These are phyloP conservation scores for Cremastobaeus sp. DNA, from an alignment of 2,888 invertebrate genomes.

Conservation along the genomic window DNA sequence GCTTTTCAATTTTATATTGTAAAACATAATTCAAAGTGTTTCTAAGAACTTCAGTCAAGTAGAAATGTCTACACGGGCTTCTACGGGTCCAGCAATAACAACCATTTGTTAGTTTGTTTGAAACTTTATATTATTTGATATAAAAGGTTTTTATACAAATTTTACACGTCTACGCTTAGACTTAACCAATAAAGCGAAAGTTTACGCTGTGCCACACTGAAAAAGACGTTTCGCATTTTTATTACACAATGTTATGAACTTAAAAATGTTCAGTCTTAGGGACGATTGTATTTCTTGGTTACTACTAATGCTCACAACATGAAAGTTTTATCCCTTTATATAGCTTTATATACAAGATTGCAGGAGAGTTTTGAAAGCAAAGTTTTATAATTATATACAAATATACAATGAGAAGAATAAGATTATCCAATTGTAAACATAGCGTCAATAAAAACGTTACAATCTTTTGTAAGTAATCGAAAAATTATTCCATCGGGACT, in stretches of 20 bases:
- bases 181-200: neutral
- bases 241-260: constrained; percentile 4
- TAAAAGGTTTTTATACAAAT: constrained; percentile 13
- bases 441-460: constrained; percentile 16
- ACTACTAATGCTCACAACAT: constrained; percentile 36
- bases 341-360: constrained; percentile 46
- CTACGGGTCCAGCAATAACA: too few species aligned
- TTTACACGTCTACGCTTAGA: neutral
- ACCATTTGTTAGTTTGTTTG: too few species aligned
- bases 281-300: constrained; percentile 17
- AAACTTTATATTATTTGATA: too few species aligned
- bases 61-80: too few species aligned
- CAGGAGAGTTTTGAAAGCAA: constrained; percentile 41
- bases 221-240: neutral
- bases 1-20: constrained; percentile 2
- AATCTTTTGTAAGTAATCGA: constrained; percentile 5
- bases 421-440: constrained; percentile 16
- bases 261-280: constrained; percentile 9
- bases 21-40: too few species aligned
- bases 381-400: constrained; percentile 50
- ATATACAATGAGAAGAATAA: constrained; percentile 51
- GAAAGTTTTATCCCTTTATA: constrained; percentile 48
- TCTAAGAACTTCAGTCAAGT: too few species aligned
- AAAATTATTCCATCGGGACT: neutral
- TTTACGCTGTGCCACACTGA: neutral